phyloP scores from a whole-genome alignment of 23 tunicate species.

The Styela clava region DNA sequence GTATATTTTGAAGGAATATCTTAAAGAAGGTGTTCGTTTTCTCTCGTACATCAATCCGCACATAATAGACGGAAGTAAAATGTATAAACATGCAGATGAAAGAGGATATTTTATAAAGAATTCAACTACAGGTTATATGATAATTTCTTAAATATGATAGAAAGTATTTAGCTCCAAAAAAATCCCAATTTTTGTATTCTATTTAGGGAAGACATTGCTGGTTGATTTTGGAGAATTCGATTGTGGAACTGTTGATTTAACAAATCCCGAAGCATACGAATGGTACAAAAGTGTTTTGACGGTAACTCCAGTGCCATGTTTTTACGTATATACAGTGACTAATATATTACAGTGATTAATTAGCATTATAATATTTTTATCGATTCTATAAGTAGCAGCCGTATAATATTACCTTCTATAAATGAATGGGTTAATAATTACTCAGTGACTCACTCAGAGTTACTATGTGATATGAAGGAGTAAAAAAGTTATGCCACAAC shows the following conservation, averaged over 20 bases:
- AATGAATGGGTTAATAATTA: too few relatives aligned
- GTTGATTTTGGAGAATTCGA: conserved; percentile 84
- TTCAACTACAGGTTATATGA: conserved; percentile 43
- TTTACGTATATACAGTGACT: not conserved
- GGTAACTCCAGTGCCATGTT: conserved; percentile 26
- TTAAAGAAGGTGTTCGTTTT: conserved; percentile 43
- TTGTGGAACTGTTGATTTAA: conserved; percentile 83
- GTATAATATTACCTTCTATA: too few relatives aligned
- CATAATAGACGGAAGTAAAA: conserved; percentile 68
- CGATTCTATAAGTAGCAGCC: too few relatives aligned
- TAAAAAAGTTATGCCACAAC: too few relatives aligned
- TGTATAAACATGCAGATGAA: conserved; percentile 60
- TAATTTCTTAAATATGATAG: not conserved
- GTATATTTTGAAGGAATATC: too few relatives aligned
- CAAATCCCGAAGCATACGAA: conserved; percentile 88
- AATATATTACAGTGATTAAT: not conserved
- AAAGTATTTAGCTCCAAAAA: not conserved
- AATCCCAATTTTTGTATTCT: not conserved
- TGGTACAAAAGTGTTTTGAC: conserved; percentile 92
- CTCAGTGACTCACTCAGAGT: too few relatives aligned
- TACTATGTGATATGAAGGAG: too few relatives aligned
- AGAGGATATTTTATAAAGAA: conserved; percentile 75
- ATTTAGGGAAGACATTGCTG: conserved; percentile 37
- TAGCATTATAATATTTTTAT: too few relatives aligned
- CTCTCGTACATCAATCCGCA: conserved; percentile 96